Evolutionary conservation across 1,140 invertebrate genomes (phyloP).

Genomic region (Hyles vespertilio): DNA sequence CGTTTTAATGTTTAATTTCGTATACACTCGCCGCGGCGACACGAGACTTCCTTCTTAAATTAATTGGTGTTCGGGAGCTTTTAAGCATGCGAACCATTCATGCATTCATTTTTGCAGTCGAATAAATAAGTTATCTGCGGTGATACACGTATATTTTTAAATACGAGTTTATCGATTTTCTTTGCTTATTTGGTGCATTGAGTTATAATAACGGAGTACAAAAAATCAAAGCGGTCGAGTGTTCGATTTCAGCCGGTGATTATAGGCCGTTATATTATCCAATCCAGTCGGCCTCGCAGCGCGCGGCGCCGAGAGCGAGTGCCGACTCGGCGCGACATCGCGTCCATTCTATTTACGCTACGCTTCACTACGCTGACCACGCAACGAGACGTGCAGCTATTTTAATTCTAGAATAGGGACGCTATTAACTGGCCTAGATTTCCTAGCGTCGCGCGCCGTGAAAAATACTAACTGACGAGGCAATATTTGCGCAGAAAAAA

Average conservation of each 20-base stretch:
- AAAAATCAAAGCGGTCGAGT: too few relatives aligned
- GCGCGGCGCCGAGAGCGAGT: too few relatives aligned
- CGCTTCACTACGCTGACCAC: slow-evolving; percentile 47
- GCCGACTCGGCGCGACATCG: slow-evolving; percentile 7
- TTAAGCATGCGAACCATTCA: too few relatives aligned
- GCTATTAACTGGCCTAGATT: slow-evolving; percentile 60
- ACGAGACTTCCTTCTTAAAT: background rate
- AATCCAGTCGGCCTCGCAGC: too few relatives aligned
- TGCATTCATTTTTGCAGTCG: too few relatives aligned
- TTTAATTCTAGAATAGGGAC: slow-evolving; percentile 55
- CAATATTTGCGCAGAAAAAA: too few relatives aligned
- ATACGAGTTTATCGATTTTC: too few relatives aligned
- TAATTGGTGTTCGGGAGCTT: background rate
- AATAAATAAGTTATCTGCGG: too few relatives aligned
- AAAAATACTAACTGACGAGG: slow-evolving; percentile 24
- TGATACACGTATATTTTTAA: too few relatives aligned
- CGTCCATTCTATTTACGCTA: slow-evolving; percentile 50
- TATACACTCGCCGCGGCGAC: background rate
- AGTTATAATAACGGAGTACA: too few relatives aligned
- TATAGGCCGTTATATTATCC: background rate
- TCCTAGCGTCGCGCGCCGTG: slow-evolving; percentile 18
- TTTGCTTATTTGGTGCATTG: too few relatives aligned
- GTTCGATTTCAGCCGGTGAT: slow-evolving; percentile 2
- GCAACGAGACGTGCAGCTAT: slow-evolving; percentile 42
- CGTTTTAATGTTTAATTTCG: slow-evolving; percentile 4